Conservation (phyloP, 2,797 vertebrate genomes). For the Crypturellus tataupa region DNA sequence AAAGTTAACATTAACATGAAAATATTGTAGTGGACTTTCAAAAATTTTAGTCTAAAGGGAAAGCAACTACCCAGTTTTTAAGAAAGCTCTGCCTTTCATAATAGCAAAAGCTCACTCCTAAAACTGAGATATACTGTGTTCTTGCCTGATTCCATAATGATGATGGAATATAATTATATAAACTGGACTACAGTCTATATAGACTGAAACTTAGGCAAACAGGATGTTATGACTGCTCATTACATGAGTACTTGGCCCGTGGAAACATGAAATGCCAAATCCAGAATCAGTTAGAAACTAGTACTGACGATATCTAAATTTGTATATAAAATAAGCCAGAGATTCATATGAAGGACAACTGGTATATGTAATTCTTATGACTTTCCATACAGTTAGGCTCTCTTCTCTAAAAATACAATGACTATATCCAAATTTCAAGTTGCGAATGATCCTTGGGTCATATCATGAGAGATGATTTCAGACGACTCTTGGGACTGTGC, state of each 20-base stretch:
- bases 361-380: not conserved
- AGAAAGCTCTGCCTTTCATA: not conserved
- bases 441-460: not conserved
- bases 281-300: conserved; percentile 60
- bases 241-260: conserved; percentile 21
- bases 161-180: not conserved
- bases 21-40: too few relatives aligned
- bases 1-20: too few relatives aligned
- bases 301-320: not conserved
- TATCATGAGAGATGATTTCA: not conserved
- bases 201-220: not conserved
- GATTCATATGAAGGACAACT: not conserved
- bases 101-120: not conserved
- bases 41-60: too few relatives aligned
- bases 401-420: not conserved
- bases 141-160: not conserved
- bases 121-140: not conserved
- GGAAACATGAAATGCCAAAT: conserved; percentile 30
- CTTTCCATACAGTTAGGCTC: not conserved
- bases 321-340: not conserved
- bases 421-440: not conserved
- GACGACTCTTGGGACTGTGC: not conserved
- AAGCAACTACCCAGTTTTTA: not conserved
- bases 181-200: not conserved
- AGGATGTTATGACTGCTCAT: conserved; percentile 4